Evolutionary conservation across 2,797 vertebrate species (phyloP), one percentile per base, ranked within the genome.

Genomic region (Cichlasoma orientale): DNA sequence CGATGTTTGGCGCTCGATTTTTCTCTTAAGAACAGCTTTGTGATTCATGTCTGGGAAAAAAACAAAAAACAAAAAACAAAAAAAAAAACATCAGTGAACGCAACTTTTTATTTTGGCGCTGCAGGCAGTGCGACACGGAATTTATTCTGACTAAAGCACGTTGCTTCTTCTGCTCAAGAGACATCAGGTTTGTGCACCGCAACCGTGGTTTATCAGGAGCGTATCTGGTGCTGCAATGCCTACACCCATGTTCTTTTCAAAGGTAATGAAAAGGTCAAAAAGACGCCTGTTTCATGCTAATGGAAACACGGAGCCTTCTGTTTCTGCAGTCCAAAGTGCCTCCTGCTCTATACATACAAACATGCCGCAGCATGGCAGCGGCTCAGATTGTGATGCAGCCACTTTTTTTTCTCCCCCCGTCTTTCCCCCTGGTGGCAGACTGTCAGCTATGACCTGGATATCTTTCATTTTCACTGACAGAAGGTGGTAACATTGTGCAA

Each of bases 391-490:
- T 73, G 79, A 68, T 18, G 61, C 50, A 58, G 68, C 31, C 54
- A 12, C 71, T 61, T 52, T 21, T 71, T 18, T 33, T 4, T 7
- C 31, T 6, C 29, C 5, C 29, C 29, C 29, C 59, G 21, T 25
- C 5, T 75, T 54, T 83, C 38, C 52, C 47, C 77, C 74, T 3
- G 8, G 75, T 76, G 85, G 44, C 83, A 77, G 72, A 76, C 63
- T 76, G 84, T 86, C 79, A 66, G 82, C 76, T 8, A 27, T 80
- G 82, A 88, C 78, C 80, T 83, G 74, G 53, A 77, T 82, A 78
- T 79, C 50, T 44, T 83, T 88, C 80, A 90, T 79, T 89, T 80
- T 75, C 83, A 80, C 75, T 52, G 82, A 76, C 80, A 76, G 31
- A 78, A 71, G 74, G 77, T 74, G 84, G 75, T 47, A 56, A 90